Conservation (phyloP, 1,140 invertebrate species). For the Heterodera carotae region DNA sequence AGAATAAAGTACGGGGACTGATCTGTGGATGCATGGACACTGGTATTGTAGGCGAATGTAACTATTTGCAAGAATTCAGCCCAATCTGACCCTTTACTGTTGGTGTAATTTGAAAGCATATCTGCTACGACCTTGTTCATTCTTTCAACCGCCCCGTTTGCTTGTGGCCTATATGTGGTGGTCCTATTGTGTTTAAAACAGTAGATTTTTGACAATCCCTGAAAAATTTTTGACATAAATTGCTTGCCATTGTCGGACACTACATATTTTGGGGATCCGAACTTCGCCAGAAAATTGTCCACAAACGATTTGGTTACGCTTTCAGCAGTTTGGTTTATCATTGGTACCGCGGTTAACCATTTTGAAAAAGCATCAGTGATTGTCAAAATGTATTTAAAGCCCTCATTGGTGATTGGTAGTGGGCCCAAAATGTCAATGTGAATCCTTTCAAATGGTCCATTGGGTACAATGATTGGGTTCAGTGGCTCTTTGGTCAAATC, state of each 20-base stretch:
- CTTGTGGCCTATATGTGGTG: constrained; percentile 15
- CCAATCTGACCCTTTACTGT: constrained; percentile 6
- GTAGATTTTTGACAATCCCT: neutral
- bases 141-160: constrained; percentile 5
- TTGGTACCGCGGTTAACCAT: constrained; percentile 12
- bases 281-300: neutral
- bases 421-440: constrained; percentile 21
- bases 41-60: too few relatives aligned
- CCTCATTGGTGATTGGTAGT: constrained; percentile 1
- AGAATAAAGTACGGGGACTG: neutral
- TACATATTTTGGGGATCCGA: neutral
- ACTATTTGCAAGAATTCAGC: neutral
- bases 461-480: neutral
- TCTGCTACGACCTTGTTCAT: constrained; percentile 9
- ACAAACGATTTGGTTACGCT: neutral
- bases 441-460: constrained; percentile 1
- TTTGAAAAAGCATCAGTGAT: neutral
- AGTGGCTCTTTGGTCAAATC: neutral
- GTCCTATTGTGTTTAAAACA: too few relatives aligned
- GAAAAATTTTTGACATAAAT: constrained; percentile 1
- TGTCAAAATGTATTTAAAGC: too few relatives aligned
- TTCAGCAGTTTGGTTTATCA: too few relatives aligned
- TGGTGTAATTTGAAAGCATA: too few relatives aligned
- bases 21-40: neutral
- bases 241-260: constrained; percentile 14